Evolutionary conservation across 2,113 vertebrate species (phyloP), one percentile per base, ranked within the genome.

Genomic region (Triplophysa dalaica): DNA sequence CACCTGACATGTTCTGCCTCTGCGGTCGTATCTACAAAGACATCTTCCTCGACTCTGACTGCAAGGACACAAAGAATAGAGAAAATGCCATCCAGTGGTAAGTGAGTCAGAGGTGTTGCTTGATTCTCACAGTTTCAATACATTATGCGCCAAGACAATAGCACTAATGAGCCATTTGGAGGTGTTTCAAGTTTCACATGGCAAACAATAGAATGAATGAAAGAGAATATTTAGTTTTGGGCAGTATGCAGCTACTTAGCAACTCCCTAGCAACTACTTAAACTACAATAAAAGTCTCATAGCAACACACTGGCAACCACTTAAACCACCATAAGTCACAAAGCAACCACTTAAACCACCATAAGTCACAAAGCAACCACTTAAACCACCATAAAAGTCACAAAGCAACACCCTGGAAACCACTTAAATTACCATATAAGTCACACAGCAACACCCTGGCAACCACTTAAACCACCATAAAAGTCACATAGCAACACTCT

Each of bases 1-100:
- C 94, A 8, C 95, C 97, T 0, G 96, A 97, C 85, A 98, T 99
- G 97, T 96, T 97, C 90, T 99, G 97, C 78, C 91, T 99, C 21
- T 99, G 96, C 77, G 97, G 97, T 33, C 94, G 95, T 21, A 99
- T 99, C 87, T 99, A 98, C 88, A 99, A 98, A 82, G 98, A 99
- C 85, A 95, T 96, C 75, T 99, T 98, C 85, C 92, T 98, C 5
- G 96, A 98, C 88, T 97, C 95, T 0, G 93, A 96, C 83, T 99
- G 91, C 86, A 94, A 95, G 87, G 97, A 99, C 85, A 92, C 83
- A 4, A 89, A 77, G 24, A 98, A 94, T 89, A 89, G 95, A 76
- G 95, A 97, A 85, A 91, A 88, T 1, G 96, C 97, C n/a, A 96
- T 98, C 82, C 93, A 95, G 86, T 98, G 97, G 97, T 98, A 90